Percentiles rank a stretch among this genome's conserved stretches.
Evolutionary conservation across 1,140 invertebrate species (phyloP).

Genomic region (Apis dorsata): DNA sequence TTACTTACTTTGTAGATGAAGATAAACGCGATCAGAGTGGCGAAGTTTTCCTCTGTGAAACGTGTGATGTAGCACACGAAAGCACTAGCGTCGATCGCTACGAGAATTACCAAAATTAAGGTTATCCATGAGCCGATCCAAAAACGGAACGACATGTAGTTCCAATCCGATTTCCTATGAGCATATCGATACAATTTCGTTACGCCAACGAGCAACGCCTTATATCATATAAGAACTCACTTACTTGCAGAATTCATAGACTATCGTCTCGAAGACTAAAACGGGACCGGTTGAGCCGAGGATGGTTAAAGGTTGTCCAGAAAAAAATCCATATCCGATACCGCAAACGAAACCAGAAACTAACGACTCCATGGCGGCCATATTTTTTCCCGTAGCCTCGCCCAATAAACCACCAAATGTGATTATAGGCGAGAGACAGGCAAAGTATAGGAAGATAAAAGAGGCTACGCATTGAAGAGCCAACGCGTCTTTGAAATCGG

Average conservation of each 20-base stretch:
- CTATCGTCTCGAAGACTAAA: conserved; percentile 98
- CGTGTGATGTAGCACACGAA: conserved; percentile 99
- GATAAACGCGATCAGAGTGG: conserved; percentile 98
- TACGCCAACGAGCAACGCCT: neutral
- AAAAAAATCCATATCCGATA: conserved; percentile 97
- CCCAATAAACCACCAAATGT: conserved; percentile 97
- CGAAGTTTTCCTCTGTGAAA: conserved; percentile 99
- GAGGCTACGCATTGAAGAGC: conserved; percentile 97
- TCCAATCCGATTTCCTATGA: conserved; percentile 84
- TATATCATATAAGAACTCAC: conserved; percentile 61
- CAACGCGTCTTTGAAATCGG: conserved; percentile 93
- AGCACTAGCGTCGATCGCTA: conserved; percentile 97
- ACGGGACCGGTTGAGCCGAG: conserved; percentile 99
- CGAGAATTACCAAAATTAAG: conserved; percentile 92
- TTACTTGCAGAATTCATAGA: conserved; percentile 96
- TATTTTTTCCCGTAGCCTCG: conserved; percentile 96
- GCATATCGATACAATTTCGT: conserved; percentile 42
- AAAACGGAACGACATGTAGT: conserved; percentile 96
- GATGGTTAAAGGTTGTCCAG: conserved; percentile 98
- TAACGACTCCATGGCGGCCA: conserved; percentile 99
- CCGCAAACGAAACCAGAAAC: conserved; percentile 97
- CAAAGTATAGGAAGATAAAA: conserved; percentile 99
- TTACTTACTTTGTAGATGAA: conserved; percentile 96
- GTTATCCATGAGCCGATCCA: conserved; percentile 98
- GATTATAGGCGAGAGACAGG: conserved; percentile 98